These are phyloP conservation scores for Ancistrus triradiatus DNA, from an alignment of 2,113 vertebrate genomes.

Conservation along the genomic window DNA sequence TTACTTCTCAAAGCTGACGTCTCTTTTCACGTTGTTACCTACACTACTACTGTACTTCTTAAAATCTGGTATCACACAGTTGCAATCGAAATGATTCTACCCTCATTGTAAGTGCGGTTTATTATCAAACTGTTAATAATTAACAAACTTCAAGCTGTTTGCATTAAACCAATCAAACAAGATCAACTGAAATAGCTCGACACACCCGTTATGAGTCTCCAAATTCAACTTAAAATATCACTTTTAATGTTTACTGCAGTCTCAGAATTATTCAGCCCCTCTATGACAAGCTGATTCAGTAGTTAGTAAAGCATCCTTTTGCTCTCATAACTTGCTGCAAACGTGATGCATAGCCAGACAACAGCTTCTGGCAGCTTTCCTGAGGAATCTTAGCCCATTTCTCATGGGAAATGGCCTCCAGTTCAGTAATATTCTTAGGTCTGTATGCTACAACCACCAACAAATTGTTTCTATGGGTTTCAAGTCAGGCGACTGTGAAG, in stretches of 20 bases:
- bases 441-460: not conserved
- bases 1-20: not conserved
- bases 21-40: not conserved
- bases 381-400: not conserved
- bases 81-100: too few species aligned
- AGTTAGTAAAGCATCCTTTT: not conserved
- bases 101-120: too few species aligned
- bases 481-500: not conserved
- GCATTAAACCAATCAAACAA: not conserved
- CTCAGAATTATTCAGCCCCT: not conserved
- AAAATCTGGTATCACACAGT: too few species aligned
- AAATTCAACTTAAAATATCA: not conserved
- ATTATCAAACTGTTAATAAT: too few species aligned
- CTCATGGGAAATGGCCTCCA: too few species aligned
- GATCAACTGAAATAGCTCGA: not conserved
- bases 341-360: not conserved
- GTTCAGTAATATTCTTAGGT: not conserved
- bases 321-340: not conserved
- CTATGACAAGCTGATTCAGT: not conserved
- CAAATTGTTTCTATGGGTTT: not conserved
- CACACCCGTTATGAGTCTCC: not conserved
- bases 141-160: not conserved
- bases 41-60: too few species aligned
- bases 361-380: not conserved
- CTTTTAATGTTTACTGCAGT: not conserved